These are phyloP conservation scores for Spondyliosoma cantharus DNA, from an alignment of 2,797 vertebrate genomes.

Conservation along the genomic window DNA sequence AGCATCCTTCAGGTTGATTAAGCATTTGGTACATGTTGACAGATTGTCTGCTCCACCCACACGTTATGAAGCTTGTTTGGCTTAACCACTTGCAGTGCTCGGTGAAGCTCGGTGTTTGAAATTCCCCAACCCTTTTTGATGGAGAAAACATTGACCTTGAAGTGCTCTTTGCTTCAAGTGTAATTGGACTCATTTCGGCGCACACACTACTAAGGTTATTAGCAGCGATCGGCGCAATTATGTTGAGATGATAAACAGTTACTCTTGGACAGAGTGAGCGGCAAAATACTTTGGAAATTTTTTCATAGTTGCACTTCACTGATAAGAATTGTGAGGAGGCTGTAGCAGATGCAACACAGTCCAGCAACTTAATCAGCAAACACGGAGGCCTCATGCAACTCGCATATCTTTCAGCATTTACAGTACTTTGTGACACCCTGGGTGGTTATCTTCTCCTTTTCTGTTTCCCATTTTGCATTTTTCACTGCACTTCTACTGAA, in stretches of 20 bases:
- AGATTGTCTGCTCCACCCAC: slow-evolving; percentile 57
- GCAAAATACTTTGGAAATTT: slow-evolving; percentile 34
- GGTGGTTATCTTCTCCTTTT: slow-evolving; percentile 22
- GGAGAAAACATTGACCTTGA: slow-evolving; percentile 47
- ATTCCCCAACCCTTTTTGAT: slow-evolving; percentile 21
- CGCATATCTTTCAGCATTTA: neutral
- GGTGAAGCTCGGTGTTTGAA: slow-evolving; percentile 28
- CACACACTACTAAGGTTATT: slow-evolving; percentile 35
- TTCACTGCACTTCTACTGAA: neutral
- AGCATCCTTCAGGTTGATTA: slow-evolving; percentile 56
- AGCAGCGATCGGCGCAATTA: slow-evolving; percentile 51
- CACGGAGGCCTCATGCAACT: neutral
- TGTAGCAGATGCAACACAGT: neutral
- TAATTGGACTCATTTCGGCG: slow-evolving; percentile 52
- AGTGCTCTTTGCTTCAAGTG: slow-evolving; percentile 51
- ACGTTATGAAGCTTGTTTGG: slow-evolving; percentile 26
- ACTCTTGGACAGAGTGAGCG: slow-evolving; percentile 21
- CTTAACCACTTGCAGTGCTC: slow-evolving; percentile 28
- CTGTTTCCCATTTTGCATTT: neutral
- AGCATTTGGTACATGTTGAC: slow-evolving; percentile 53
- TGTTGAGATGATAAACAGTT: slow-evolving; percentile 39
- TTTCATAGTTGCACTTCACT: no score
- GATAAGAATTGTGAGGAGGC: neutral
- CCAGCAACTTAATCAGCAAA: neutral
- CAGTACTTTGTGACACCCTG: neutral